Percentiles rank a stretch among this genome's conserved stretches.
These are phyloP conservation scores for Cervus canadensis DNA, from an alignment of 2,113 vertebrate genomes.

Conservation along the genomic window DNA sequence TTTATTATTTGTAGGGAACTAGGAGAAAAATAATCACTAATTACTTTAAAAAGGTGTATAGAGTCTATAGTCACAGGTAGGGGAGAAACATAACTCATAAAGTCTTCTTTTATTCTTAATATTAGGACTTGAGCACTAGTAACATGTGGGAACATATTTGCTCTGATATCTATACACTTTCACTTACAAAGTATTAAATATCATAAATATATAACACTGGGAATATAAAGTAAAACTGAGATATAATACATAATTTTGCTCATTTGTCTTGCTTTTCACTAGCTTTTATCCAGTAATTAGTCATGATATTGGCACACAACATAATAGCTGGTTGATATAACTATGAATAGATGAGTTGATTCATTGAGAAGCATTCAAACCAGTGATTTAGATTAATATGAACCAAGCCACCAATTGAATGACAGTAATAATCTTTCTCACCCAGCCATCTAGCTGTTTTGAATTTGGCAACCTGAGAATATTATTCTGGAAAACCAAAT, in stretches of 20 bases:
- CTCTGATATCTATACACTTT: not conserved
- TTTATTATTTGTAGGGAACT: not conserved
- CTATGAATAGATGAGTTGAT: not conserved
- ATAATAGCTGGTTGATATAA: slow-evolving; percentile 11
- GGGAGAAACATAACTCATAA: not conserved
- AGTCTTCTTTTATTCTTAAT: not conserved
- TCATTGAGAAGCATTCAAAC: not conserved
- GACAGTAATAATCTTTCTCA: not conserved
- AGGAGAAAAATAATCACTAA: slow-evolving; percentile 20
- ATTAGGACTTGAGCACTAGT: not conserved
- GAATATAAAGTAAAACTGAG: not conserved
- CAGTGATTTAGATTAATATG: not conserved
- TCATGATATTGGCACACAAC: not conserved
- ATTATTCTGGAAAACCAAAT: not conserved
- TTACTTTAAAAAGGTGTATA: not conserved
- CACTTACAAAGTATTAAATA: not conserved
- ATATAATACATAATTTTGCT: not conserved
- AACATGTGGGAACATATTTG: not conserved
- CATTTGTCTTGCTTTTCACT: not conserved
- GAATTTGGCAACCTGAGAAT: not conserved
- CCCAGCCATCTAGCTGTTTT: not conserved
- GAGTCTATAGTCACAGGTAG: not conserved
- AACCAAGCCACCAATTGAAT: not conserved
- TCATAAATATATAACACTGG: not conserved
- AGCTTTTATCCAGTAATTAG: not conserved